These are phyloP conservation scores for Cyrtodaria siliqua DNA, from an alignment of 2,888 invertebrate genomes.

Conservation along the genomic window DNA sequence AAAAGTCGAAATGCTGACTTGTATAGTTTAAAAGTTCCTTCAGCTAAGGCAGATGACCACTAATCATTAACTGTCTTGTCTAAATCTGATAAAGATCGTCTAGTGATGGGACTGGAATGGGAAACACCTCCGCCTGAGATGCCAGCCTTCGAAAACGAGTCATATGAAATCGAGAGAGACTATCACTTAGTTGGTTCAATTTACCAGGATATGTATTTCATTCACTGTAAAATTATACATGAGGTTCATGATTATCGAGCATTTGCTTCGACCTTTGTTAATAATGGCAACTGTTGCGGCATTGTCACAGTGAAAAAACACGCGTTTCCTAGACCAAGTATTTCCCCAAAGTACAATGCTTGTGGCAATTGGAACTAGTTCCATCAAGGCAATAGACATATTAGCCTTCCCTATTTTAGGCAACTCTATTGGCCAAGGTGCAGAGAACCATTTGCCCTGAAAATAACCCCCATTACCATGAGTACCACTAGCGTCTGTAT, in stretches of 20 bases:
- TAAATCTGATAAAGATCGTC: background rate
- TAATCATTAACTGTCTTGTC: background rate
- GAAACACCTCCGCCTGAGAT: constrained; percentile 2
- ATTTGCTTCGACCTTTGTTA: background rate
- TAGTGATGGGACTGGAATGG: background rate
- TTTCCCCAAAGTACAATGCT: background rate
- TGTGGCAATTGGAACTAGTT: background rate
- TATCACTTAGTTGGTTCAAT: constrained; percentile 10
- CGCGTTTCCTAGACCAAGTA: background rate
- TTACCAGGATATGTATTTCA: constrained; percentile 2
- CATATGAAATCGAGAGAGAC: constrained; percentile 20
- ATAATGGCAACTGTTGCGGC: constrained; percentile 3
- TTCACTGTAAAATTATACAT: background rate
- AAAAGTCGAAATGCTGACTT: background rate
- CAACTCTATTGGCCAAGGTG: constrained; percentile 25
- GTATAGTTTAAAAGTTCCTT: background rate
- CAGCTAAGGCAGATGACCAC: background rate
- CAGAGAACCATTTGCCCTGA: constrained; percentile 41
- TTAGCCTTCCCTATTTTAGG: background rate
- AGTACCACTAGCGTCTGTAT: constrained; percentile 26
- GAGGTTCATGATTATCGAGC: background rate
- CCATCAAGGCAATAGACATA: constrained; percentile 10
- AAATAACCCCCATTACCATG: constrained; percentile 26
- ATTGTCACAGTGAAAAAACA: constrained; percentile 4
- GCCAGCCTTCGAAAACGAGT: background rate